Evolutionary conservation across 2,888 invertebrate species (phyloP).

Genomic region (Troglohyphantes excavatus): DNA sequence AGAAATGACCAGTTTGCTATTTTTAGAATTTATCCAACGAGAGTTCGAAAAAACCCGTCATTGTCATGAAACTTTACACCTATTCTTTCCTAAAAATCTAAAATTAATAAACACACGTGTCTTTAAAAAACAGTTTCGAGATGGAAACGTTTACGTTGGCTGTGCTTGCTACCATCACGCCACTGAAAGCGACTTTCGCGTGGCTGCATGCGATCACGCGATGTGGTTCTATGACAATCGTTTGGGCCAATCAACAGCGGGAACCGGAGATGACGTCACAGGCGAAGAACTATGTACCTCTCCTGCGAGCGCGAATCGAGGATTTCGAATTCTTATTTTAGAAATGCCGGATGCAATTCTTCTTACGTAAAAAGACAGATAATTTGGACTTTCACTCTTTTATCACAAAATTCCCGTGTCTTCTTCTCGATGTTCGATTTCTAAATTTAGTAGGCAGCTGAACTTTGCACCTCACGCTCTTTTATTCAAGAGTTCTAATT

Average conservation of each 20-base stretch:
- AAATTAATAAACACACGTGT: conserved; percentile 29
- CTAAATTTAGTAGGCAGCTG: conserved; percentile 54
- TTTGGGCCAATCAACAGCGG: conserved; percentile 39
- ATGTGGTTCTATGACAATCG: conserved; percentile 73
- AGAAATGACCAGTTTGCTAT: background rate
- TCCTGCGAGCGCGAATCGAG: conserved; percentile 21
- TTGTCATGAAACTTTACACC: background rate
- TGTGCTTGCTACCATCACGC: conserved; percentile 72
- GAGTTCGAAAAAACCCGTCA: background rate
- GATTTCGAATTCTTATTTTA: conserved; percentile 68
- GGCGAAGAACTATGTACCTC: conserved; percentile 17
- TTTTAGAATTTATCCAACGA: background rate
- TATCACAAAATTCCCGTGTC: background rate
- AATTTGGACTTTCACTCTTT: conserved; percentile 3
- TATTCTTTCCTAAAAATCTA: background rate
- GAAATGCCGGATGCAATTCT: conserved; percentile 50
- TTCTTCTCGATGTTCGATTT: background rate
- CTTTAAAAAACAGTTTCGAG: background rate
- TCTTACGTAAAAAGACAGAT: conserved; percentile 19
- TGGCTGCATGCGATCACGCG: conserved; percentile 64
- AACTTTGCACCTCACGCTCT: conserved; percentile 54
- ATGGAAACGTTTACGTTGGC: conserved; percentile 16
- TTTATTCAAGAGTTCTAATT: background rate
- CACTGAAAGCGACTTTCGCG: conserved; percentile 55
- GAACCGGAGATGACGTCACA: conserved; percentile 54